phyloP scores from a whole-genome alignment of 2,888 invertebrate genomes.

The Tuberolachnus salignus region DNA sequence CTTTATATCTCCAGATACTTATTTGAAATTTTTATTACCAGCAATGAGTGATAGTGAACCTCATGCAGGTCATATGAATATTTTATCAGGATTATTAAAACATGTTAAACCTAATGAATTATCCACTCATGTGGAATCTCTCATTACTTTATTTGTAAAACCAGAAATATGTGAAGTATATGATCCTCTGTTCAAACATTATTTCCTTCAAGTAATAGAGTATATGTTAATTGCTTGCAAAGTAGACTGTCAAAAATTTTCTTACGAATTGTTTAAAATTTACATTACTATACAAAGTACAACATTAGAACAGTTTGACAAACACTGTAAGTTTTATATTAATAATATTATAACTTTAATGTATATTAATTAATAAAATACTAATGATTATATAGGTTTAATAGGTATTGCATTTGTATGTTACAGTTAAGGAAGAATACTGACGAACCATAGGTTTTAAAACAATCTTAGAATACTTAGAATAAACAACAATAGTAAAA shows the following conservation, averaged over 20 bases:
- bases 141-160: constrained; percentile 68
- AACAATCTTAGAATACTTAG: too few relatives aligned
- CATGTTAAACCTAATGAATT: constrained; percentile 67
- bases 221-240: constrained; percentile 35
- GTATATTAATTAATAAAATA: background rate
- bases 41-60: constrained; percentile 67
- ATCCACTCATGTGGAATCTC: constrained; percentile 65
- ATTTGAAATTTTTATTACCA: constrained; percentile 73
- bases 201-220: constrained; percentile 46
- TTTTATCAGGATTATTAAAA: constrained; percentile 69
- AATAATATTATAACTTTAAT: background rate
- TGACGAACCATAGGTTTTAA: too few relatives aligned
- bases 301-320: constrained; percentile 34
- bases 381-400: background rate
- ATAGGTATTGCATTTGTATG: too few relatives aligned
- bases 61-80: constrained; percentile 65
- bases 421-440: too few relatives aligned
- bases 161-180: constrained; percentile 69
- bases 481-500: too few relatives aligned
- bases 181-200: constrained; percentile 61
- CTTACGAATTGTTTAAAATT: constrained; percentile 47
- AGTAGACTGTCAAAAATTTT: constrained; percentile 36
- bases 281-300: constrained; percentile 41
- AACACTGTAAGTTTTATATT: constrained; percentile 39
- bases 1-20: constrained; percentile 74